Conservation (phyloP, 2,113 vertebrate genomes). For the Onychorhynchus coronatus region DNA sequence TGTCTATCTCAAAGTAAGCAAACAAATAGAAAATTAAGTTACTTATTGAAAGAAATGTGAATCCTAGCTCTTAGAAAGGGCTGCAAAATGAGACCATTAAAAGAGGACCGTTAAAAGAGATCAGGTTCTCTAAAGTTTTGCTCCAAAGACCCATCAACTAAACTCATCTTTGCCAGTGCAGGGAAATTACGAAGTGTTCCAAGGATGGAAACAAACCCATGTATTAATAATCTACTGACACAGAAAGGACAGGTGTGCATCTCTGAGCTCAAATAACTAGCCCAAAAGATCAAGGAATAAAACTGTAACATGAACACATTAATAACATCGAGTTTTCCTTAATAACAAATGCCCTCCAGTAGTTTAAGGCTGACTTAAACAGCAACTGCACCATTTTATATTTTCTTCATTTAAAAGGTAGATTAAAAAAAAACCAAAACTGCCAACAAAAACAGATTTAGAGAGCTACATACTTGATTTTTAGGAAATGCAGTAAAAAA, state of each 20-base stretch:
- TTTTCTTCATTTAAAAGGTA: conserved; percentile 5
- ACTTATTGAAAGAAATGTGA: background rate
- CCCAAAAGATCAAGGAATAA: conserved; percentile 32
- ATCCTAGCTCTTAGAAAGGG: background rate
- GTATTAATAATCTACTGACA: conserved; percentile 30
- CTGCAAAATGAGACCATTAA: background rate
- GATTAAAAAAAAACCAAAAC: background rate
- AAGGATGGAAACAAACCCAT: background rate
- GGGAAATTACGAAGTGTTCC: background rate
- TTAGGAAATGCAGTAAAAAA: background rate
- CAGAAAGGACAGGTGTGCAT: conserved; percentile 35
- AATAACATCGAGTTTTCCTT: background rate
- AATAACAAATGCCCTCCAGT: conserved; percentile 19
- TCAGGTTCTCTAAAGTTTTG: background rate
- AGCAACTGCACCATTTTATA: background rate
- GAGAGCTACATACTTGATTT: background rate
- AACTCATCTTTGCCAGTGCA: background rate
- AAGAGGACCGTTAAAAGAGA: background rate
- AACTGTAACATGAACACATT: background rate
- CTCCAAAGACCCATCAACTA: background rate
- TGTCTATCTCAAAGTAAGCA: background rate
- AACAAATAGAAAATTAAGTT: background rate
- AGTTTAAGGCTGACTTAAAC: background rate
- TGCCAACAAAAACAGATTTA: background rate
- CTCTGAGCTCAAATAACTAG: background rate